Conservation (phyloP, 2,113 vertebrate genomes). For the Rissa tridactyla region DNA sequence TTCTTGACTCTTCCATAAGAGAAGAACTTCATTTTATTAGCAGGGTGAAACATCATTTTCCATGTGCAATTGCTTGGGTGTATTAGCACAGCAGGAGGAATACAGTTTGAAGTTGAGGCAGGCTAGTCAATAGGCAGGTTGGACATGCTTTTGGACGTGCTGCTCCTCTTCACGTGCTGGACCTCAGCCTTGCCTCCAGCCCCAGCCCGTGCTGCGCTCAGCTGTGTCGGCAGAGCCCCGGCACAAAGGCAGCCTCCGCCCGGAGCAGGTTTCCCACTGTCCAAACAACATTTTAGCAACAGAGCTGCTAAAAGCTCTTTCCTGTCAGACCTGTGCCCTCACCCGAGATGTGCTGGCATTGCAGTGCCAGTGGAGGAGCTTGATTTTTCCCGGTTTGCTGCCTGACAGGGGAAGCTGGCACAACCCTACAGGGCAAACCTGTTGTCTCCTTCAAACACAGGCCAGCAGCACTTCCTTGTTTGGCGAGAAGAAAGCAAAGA, state of each 20-base stretch:
- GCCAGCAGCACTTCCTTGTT: background rate
- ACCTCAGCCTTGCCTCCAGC: background rate
- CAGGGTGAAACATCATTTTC: background rate
- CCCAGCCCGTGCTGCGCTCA: accelerated
- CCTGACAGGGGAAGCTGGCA: background rate
- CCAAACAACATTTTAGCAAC: background rate
- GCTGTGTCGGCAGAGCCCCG: background rate
- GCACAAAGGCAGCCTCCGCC: background rate
- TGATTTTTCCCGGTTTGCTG: background rate
- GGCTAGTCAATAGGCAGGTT: background rate
- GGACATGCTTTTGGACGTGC: background rate
- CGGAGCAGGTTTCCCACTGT: background rate
- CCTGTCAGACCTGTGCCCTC: background rate
- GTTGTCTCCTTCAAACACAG: background rate
- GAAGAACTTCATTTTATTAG: background rate
- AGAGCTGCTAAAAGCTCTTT: background rate
- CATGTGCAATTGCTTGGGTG: background rate
- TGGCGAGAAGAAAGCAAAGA: background rate
- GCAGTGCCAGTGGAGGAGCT: background rate
- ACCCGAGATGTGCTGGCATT: background rate
- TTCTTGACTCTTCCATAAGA: background rate
- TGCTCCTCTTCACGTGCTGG: background rate
- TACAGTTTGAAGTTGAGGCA: background rate
- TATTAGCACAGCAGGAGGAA: background rate
- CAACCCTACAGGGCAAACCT: background rate